phyloP scores from a whole-genome alignment of 2,113 vertebrate genomes.

The Rafetus swinhoei region DNA sequence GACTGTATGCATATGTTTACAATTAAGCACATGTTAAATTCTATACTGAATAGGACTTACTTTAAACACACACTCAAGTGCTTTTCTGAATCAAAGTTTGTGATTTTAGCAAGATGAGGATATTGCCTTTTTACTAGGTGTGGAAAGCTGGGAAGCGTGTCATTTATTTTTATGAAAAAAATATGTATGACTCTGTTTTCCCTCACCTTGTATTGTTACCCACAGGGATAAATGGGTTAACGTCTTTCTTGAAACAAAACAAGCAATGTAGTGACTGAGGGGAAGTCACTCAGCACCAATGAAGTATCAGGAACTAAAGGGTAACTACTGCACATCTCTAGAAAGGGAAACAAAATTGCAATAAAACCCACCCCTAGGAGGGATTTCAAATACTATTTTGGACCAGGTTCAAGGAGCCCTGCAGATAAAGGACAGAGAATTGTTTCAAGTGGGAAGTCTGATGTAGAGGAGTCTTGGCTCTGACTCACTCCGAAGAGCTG shows the following conservation, averaged over 20 bases:
- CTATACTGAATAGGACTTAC: neutral
- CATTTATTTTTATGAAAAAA: neutral
- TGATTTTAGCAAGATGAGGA: neutral
- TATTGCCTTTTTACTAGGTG: fast-evolving
- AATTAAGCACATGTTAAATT: fast-evolving
- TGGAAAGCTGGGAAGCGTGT: neutral
- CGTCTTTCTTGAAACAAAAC: neutral
- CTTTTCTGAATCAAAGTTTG: neutral
- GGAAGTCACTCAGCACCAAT: neutral
- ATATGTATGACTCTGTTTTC: neutral
- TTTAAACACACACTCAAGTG: fast-evolving
- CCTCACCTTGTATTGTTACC: neutral
- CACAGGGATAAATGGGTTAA: neutral
- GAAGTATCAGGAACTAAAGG: neutral
- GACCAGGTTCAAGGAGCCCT: neutral
- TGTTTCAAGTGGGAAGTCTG: neutral
- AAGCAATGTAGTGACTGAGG: neutral
- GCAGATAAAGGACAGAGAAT: neutral
- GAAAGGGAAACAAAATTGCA: neutral
- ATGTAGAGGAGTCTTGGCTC: neutral
- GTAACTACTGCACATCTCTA: neutral
- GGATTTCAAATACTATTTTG: neutral
- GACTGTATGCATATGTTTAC: neutral
- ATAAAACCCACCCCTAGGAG: neutral
- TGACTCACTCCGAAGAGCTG: neutral